phyloP scores from a whole-genome alignment of 2,797 vertebrate genomes.

The Ataeniobius toweri region DNA sequence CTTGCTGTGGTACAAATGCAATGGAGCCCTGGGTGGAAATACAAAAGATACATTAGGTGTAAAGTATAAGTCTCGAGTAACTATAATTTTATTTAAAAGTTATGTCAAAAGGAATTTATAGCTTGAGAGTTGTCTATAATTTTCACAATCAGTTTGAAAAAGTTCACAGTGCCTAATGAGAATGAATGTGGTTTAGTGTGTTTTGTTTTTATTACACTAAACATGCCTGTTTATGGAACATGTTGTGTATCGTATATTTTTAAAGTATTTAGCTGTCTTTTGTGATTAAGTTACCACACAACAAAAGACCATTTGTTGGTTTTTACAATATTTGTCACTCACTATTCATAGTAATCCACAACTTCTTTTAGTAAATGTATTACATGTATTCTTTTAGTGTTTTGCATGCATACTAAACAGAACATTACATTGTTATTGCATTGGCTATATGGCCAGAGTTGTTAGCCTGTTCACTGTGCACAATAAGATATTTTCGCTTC shows the following conservation, averaged over 20 bases:
- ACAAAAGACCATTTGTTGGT: neutral
- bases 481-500: neutral
- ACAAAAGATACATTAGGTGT: neutral
- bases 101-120: neutral
- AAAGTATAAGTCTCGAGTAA: neutral
- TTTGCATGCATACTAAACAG: too few relatives aligned
- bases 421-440: neutral
- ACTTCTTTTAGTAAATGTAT: too few relatives aligned
- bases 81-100: neutral
- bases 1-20: conserved; percentile 95
- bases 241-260: neutral
- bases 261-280: neutral
- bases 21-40: conserved; percentile 83
- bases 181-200: neutral
- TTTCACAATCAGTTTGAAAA: neutral
- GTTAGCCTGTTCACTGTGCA: neutral
- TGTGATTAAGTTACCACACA: neutral
- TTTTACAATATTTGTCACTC: too few relatives aligned
- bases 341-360: too few relatives aligned
- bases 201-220: neutral
- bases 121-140: neutral
- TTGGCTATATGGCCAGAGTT: neutral
- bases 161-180: neutral
- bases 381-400: too few relatives aligned
- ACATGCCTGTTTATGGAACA: neutral